A percentile compares a stretch with the other conserved stretches of the same genome.
Conservation (phyloP, 2,113 vertebrate genomes). For the Tor tambroides region DNA sequence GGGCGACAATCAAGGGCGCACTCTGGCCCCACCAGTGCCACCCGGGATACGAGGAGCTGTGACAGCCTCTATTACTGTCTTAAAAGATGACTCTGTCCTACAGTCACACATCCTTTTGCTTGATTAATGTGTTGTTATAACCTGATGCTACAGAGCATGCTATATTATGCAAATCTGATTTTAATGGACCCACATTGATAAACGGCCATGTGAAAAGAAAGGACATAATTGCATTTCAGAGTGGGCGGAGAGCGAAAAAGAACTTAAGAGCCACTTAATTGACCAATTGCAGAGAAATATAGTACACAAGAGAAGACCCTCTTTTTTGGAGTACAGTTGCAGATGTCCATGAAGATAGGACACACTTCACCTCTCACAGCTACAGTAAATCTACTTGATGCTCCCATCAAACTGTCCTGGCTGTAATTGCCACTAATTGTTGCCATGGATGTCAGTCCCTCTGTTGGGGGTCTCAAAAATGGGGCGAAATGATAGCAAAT, state of each 20-base stretch:
- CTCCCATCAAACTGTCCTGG: constrained; percentile 18
- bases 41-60: background rate
- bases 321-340: constrained; percentile 30
- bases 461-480: constrained; percentile 43
- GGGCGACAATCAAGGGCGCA: constrained; percentile 42
- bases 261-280: constrained; percentile 40
- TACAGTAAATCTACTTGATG: constrained; percentile 17
- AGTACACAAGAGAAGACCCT: constrained; percentile 18
- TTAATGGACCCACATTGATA: constrained; percentile 35
- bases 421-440: constrained; percentile 49
- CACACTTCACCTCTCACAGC: constrained; percentile 13
- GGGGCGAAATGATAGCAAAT: constrained; percentile 39
- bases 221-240: constrained; percentile 42
- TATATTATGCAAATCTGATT: constrained; percentile 49
- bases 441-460: constrained; percentile 39
- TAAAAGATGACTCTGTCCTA: constrained; percentile 10
- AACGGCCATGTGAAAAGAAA: constrained; percentile 44
- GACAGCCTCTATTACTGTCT: constrained; percentile 2
- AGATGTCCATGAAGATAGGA: constrained; percentile 26
- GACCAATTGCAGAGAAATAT: constrained; percentile 41
- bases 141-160: constrained; percentile 28
- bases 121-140: constrained; percentile 45
- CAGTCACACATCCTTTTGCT: constrained; percentile 26
- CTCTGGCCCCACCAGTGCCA: background rate
- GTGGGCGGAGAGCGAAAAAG: background rate